Conservation (phyloP, 2,888 invertebrate genomes). For the Syrphus vitripennis region DNA sequence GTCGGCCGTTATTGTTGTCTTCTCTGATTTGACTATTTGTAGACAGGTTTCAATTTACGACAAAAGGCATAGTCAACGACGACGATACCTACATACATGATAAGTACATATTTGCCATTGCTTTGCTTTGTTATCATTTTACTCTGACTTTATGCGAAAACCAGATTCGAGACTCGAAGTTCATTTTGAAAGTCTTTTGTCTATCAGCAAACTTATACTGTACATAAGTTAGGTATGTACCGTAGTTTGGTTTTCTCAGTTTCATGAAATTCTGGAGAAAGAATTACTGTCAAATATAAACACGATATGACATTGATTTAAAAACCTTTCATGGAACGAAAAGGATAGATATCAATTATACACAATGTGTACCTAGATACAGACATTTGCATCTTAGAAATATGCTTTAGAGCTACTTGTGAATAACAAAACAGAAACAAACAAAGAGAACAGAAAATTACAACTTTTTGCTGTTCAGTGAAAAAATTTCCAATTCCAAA, state of each 20-base stretch:
- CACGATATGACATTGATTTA: not conserved
- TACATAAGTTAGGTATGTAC: not conserved
- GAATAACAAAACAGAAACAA: too few species aligned
- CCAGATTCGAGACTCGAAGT: not conserved
- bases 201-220: not conserved
- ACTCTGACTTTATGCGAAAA: too few species aligned
- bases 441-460: too few species aligned
- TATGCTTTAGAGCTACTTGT: too few species aligned
- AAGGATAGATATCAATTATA: not conserved
- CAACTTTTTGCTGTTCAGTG: too few species aligned
- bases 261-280: not conserved
- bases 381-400: not conserved
- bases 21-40: conserved; percentile 45
- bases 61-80: not conserved
- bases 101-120: not conserved
- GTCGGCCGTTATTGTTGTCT: conserved; percentile 4
- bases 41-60: conserved; percentile 29
- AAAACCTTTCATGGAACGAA: not conserved
- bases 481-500: too few species aligned
- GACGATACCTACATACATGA: not conserved
- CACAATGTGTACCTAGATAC: too few species aligned
- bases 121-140: not conserved
- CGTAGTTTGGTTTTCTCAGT: not conserved
- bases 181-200: conserved; percentile 1
- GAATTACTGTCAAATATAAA: not conserved